A percentile compares a stretch with the other conserved stretches of the same genome.
phyloP scores from a whole-genome alignment of 2,113 vertebrate species.

The Rhombomys opimus region DNA sequence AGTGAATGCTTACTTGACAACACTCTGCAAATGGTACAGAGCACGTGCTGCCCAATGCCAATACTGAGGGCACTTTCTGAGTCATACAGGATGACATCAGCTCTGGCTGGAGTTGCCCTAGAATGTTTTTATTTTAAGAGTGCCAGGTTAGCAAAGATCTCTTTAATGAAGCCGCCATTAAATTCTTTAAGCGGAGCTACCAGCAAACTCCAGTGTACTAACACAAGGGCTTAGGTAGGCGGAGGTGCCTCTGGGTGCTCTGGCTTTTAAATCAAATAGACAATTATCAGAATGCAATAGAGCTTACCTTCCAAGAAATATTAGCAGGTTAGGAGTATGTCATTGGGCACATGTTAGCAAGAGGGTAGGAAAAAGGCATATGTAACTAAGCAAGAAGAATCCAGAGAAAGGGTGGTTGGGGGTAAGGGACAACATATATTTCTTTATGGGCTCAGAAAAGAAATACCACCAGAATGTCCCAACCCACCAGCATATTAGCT shows the following conservation, averaged over 20 bases:
- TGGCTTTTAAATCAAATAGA: conserved; percentile 84
- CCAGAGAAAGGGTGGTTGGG: conserved; percentile 67
- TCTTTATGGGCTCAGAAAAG: conserved; percentile 47
- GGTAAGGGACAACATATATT: conserved; percentile 49
- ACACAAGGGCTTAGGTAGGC: conserved; percentile 55
- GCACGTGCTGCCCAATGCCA: conserved; percentile 3
- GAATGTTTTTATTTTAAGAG: conserved; percentile 72
- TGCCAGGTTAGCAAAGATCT: conserved; percentile 55
- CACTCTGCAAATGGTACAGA: not conserved
- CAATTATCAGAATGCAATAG: conserved; percentile 85
- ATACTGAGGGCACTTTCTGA: conserved; percentile 63
- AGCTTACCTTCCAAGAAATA: conserved; percentile 90
- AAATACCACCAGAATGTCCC: conserved; percentile 27
- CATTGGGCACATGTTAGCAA: conserved; percentile 88
- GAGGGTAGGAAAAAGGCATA: conserved; percentile 87
- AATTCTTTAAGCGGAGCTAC: conserved; percentile 67
- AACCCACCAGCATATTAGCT: conserved; percentile 54
- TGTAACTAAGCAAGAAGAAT: conserved; percentile 84
- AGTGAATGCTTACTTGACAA: conserved; percentile 39
- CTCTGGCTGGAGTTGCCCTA: conserved; percentile 58
- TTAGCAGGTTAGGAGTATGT: conserved; percentile 87
- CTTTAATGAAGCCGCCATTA: conserved; percentile 63
- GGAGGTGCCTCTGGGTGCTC: conserved; percentile 73
- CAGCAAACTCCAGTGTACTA: conserved; percentile 26
- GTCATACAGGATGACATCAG: conserved; percentile 30